A percentile compares a stretch with the other conserved stretches of the same genome.
Conservation (phyloP, 2,113 vertebrate genomes). For the Ptyas mucosa region DNA sequence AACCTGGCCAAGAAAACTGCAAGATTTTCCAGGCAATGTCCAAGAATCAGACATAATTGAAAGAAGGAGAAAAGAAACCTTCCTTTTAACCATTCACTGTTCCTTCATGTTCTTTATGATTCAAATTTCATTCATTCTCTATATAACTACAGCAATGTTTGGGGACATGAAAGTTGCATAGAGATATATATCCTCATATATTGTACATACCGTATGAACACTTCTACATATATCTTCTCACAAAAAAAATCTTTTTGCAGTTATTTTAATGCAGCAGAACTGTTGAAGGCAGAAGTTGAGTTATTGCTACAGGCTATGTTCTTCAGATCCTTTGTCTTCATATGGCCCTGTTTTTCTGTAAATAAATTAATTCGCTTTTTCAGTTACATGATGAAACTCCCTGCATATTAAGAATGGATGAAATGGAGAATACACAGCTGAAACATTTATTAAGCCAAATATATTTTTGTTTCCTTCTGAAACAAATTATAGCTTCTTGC, state of each 20-base stretch:
- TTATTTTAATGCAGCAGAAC: not conserved
- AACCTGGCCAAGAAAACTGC: not conserved
- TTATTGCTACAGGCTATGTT: not conserved
- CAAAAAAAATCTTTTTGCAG: not conserved
- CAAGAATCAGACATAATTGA: not conserved
- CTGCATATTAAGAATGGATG: not conserved
- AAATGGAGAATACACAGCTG: not conserved
- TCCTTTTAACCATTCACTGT: not conserved
- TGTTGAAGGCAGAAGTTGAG: not conserved
- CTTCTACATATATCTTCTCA: not conserved
- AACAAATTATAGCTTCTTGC: not conserved
- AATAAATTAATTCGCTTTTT: not conserved
- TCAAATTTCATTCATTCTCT: not conserved
- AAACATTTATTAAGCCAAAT: not conserved
- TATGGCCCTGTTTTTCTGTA: not conserved
- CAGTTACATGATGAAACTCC: not conserved
- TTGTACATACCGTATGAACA: not conserved
- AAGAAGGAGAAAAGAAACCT: not conserved
- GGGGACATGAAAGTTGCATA: not conserved
- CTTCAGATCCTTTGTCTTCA: not conserved
- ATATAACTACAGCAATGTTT: not conserved
- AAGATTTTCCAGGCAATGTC: not conserved
- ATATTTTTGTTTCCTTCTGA: not conserved
- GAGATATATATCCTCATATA: not conserved
- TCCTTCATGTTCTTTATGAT: not conserved